Base-by-base conservation (phyloP, 2,888 invertebrate genomes). In the Parthenolecanium corni region DNA sequence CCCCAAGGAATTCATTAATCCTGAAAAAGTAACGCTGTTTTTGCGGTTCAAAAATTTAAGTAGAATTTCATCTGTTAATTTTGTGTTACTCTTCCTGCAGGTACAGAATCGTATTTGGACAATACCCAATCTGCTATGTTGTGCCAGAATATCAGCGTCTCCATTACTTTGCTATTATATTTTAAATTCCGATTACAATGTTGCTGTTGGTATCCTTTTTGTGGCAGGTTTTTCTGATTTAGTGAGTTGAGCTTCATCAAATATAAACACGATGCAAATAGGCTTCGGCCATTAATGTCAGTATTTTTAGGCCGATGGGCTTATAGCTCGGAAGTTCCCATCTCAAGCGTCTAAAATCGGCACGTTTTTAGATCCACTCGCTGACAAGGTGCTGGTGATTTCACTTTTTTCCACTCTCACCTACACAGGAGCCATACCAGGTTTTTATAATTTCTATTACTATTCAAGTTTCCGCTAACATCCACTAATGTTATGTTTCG, bases 281-380 rank as follows among this genome's bases (percentile, higher is more conserved):
- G 23, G n/a, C 11, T 23, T 24, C 3, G n/a, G 3, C 3, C 12
- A 24, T 12, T 52, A 24, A 12, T 14, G n/a, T 11, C 36, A 40
- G 3, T 42, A 47, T 38, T 38, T 36, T 51, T n/a, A 91, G 89
- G 73, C 91, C 57, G 97, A 98, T 78, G 97, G 97, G 6, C 93
- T 88, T 82, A 95, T 98, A 72, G 97, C 97, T 0, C 80, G 97
- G 64, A 88, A 85, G 57, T 94, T 89, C 82, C 82, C 84, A 66
- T 85, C 86, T 36, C 97, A 98, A 73, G 85, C 89, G 23, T 90
- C 95, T 25, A 89, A 89, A 72, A 81, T 93, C 71, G 97, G 97
- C 0, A 93, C 93, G 64, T 93, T 95, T 71, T 74, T 98, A 16
- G 97, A 98, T 75, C 97, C 97, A 0, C 82, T 95, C 78, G 97